A percentile compares a stretch with the other conserved stretches of the same genome.
phyloP scores from a whole-genome alignment of 2,888 invertebrate genomes.

The Bedellia somnulentella region DNA sequence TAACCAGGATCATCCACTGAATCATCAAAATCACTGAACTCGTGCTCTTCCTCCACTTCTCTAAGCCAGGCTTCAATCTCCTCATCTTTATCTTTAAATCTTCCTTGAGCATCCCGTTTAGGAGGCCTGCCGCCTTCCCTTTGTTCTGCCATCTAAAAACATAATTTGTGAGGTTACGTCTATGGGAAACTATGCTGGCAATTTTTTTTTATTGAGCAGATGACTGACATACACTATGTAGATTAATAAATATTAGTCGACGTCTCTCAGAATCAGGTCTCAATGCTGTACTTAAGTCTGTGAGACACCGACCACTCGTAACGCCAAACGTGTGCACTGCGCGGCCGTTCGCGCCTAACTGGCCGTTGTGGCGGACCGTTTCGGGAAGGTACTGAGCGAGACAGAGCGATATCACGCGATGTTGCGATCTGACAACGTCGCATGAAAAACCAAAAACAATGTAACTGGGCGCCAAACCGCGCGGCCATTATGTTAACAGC shows the following conservation, averaged over 20 bases:
- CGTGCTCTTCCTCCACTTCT: not conserved
- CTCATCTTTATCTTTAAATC: not conserved
- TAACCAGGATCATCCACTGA: not conserved
- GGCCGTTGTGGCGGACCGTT: not conserved
- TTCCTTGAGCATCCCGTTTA: not conserved
- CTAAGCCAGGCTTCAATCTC: not conserved
- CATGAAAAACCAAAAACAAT: too few species aligned
- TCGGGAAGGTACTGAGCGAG: constrained; percentile 3
- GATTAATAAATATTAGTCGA: too few species aligned
- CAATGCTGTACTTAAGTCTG: constrained; percentile 3
- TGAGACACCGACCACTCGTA: not conserved
- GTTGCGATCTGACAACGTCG: not conserved
- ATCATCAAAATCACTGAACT: constrained; percentile 1
- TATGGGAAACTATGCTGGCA: not conserved
- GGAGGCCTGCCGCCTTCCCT: not conserved
- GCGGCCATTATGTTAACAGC: too few species aligned
- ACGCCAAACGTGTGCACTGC: constrained; percentile 2
- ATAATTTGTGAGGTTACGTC: not conserved
- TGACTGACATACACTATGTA: not conserved
- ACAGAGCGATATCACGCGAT: constrained; percentile 2
- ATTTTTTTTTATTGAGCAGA: not conserved
- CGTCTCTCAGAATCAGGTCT: constrained; percentile 1
- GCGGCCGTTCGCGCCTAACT: constrained; percentile 1
- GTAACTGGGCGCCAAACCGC: too few species aligned
- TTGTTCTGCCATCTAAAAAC: not conserved